phyloP scores from a whole-genome alignment of 1,140 invertebrate species.

The Harlomillsia oculata region DNA sequence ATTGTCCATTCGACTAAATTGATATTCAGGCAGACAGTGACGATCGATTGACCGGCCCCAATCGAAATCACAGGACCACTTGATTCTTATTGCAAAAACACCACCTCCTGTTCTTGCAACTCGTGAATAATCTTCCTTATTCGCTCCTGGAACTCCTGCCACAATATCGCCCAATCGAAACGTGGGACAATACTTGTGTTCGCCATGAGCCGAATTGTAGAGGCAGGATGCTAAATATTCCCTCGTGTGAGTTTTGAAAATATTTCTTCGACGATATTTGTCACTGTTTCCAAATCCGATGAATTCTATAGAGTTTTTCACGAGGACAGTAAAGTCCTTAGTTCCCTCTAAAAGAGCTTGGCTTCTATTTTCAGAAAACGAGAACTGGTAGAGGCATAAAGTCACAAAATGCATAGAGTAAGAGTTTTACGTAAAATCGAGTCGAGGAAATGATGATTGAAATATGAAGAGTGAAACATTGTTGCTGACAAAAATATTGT shows the following conservation, averaged over 20 bases:
- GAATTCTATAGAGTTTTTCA: conserved; percentile 50
- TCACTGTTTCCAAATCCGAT: conserved; percentile 36
- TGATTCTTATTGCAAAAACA: conserved; percentile 45
- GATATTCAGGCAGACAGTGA: conserved; percentile 45
- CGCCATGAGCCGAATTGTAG: conserved; percentile 39
- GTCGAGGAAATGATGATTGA: no score
- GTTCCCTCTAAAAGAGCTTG: conserved; percentile 40
- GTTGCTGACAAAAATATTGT: background rate
- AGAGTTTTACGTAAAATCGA: no score
- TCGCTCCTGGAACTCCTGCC: conserved; percentile 38
- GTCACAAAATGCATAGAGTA: no score
- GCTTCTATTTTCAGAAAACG: conserved; percentile 35
- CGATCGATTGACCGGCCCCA: conserved; percentile 35
- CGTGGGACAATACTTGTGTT: conserved; percentile 44
- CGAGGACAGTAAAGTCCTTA: conserved; percentile 47
- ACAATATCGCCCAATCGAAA: conserved; percentile 45
- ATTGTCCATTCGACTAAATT: conserved; percentile 43
- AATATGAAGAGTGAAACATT: no score
- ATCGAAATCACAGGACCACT: conserved; percentile 50
- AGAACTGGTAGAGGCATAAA: no score
- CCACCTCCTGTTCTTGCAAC: conserved; percentile 40
- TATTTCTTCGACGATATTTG: conserved; percentile 41
- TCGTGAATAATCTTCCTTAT: conserved; percentile 39
- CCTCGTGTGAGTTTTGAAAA: conserved; percentile 40
- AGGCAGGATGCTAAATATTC: conserved; percentile 41